Conservation (phyloP, 2,888 invertebrate genomes). For the Branchellion lobata region DNA sequence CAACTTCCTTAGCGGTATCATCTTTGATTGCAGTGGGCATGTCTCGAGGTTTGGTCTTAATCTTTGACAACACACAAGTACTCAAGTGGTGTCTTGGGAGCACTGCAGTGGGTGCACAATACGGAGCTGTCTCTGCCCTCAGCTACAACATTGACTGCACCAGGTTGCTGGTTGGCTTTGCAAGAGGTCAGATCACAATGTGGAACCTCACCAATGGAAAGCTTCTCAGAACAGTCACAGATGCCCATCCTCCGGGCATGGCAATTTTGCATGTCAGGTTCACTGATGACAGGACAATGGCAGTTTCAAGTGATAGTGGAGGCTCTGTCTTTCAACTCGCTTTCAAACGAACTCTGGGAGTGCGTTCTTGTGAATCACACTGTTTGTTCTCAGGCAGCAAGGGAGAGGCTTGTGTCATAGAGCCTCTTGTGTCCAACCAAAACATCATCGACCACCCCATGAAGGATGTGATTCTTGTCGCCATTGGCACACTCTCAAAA, state of each 20-base stretch:
- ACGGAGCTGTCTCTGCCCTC: constrained; percentile 68
- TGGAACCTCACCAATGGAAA: constrained; percentile 79
- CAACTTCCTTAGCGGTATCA: constrained; percentile 75
- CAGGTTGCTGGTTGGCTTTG: constrained; percentile 77
- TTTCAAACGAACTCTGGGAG: constrained; percentile 80
- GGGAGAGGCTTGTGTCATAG: constrained; percentile 83
- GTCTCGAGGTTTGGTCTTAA: constrained; percentile 84
- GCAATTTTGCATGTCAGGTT: constrained; percentile 78
- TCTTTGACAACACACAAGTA: constrained; percentile 72
- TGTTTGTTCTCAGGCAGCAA: constrained; percentile 92
- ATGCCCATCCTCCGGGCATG: constrained; percentile 80
- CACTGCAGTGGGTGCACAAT: constrained; percentile 72
- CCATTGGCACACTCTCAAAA: constrained; percentile 89
- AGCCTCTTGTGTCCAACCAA: constrained; percentile 69
- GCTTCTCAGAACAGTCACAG: constrained; percentile 71
- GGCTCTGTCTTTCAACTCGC: constrained; percentile 92
- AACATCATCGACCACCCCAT: constrained; percentile 70
- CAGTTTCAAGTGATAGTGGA: constrained; percentile 83
- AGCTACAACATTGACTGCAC: constrained; percentile 84
- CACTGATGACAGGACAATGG: constrained; percentile 74
- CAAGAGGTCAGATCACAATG: constrained; percentile 83
- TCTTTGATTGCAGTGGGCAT: constrained; percentile 87
- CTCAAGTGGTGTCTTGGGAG: constrained; percentile 80
- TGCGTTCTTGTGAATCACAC: constrained; percentile 82
- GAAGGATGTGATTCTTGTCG: constrained; percentile 76